These are phyloP conservation scores for Marcusenius ussheri DNA, from an alignment of 2,113 vertebrate species.

Conservation along the genomic window DNA sequence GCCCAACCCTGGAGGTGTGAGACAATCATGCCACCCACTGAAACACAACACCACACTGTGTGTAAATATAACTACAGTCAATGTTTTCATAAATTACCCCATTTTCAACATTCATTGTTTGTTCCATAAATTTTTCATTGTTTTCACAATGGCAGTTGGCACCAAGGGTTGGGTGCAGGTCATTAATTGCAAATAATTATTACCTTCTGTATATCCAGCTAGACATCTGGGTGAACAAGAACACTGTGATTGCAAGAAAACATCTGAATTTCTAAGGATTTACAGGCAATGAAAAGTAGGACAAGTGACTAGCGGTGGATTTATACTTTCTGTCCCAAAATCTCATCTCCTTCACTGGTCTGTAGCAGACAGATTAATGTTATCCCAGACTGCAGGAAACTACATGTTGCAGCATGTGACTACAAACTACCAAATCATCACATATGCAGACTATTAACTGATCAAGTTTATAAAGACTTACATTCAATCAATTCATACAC, in stretches of 20 bases:
- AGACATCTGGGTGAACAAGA: neutral
- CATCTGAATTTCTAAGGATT: neutral
- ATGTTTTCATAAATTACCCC: neutral
- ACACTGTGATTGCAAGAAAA: neutral
- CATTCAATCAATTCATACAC: neutral
- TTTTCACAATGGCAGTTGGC: neutral
- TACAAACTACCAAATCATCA: neutral
- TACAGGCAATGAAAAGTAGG: neutral
- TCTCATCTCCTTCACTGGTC: neutral
- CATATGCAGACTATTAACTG: neutral
- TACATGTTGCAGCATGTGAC: neutral
- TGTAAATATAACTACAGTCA: neutral
- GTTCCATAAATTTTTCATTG: neutral
- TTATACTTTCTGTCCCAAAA: neutral
- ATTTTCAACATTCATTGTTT: neutral
- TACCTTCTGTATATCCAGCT: neutral
- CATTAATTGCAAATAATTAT: neutral
- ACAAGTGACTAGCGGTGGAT: conserved; percentile 1
- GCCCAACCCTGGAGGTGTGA: neutral
- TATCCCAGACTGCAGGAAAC: neutral
- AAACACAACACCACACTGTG: neutral
- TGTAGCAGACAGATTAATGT: neutral
- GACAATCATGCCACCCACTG: neutral
- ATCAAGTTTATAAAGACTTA: neutral
- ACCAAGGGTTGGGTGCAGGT: neutral